Evolutionary conservation across 2,888 invertebrate genomes (phyloP), one percentile per base, ranked within the genome.

Genomic region (Melieria omissa): DNA sequence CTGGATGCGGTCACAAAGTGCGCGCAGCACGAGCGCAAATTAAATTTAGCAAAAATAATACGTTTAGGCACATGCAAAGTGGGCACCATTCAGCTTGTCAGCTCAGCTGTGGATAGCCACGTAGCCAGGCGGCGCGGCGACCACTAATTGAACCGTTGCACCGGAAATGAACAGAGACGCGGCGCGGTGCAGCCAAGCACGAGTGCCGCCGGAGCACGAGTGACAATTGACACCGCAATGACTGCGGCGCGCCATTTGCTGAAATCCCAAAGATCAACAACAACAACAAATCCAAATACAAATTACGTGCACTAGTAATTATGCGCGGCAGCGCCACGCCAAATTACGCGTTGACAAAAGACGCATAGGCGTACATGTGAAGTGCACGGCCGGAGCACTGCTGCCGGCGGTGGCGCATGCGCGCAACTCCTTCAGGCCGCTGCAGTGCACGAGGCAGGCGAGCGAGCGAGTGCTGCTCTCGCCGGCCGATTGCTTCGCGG

Each of bases 21-120:
- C 79, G 81, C 83, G 77, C 84, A 84, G 83, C 83, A 84, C 84
- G 83, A 84, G 82, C 78, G 79, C 80, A 82, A 83, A 82, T 79
- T 80, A 79, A 83, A 84, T 84, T 84, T 82, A 80, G 78, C 78
- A 80, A 79, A 80, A 81, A 80, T 84, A 84, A 84, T 83, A 79
- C 79, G 81, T 79, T 83, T 80, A 69, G 42, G 42, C 64, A 65
- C 64, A 54, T 49, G 54, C 41, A 54, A 65, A 65, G 29, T 29
- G 29, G 29, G 29, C 29, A 29, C 29, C 29, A 29, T 29, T 29
- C 29, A 29, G 29, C 29, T 29, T 2, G 29, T 29, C 29, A 29
- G 29, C 2, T 29, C 29, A 2, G 29, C 29, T 29, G 29, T 29
- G 29, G 29, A 29, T 52, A 42, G 54, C 10, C 14, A 14, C 54